Percentiles rank a stretch among this genome's conserved stretches.
Evolutionary conservation across 2,113 vertebrate genomes (phyloP).

Genomic region (Greenwoodochromis staneri): DNA sequence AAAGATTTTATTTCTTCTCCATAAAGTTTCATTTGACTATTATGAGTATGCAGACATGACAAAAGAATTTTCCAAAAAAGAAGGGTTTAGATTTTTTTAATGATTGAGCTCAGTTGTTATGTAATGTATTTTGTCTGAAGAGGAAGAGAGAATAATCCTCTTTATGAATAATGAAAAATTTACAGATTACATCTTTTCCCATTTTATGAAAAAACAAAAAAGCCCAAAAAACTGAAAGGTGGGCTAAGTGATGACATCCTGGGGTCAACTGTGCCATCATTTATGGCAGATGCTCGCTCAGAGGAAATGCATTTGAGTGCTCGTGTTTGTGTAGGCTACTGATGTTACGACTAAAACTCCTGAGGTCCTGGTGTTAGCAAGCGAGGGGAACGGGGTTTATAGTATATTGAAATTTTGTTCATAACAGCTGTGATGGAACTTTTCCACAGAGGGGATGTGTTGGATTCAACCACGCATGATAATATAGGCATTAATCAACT

Average conservation of each 20-base stretch:
- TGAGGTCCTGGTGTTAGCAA: background rate
- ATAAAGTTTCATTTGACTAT: background rate
- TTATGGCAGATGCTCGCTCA: background rate
- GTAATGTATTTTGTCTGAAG: background rate
- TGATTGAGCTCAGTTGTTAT: background rate
- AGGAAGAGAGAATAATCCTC: constrained; percentile 7
- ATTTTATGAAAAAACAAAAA: background rate
- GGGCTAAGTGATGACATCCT: background rate
- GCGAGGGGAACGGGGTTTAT: background rate
- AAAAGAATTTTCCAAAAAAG: background rate
- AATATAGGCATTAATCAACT: background rate
- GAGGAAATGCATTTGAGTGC: background rate
- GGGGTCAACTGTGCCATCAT: background rate
- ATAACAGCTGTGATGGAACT: background rate
- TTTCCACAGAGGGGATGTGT: background rate
- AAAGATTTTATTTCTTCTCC: background rate
- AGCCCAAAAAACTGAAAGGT: background rate
- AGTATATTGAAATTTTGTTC: background rate
- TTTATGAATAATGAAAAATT: background rate
- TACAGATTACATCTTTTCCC: background rate
- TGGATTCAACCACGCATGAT: background rate
- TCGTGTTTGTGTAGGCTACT: background rate
- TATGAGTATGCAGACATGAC: background rate
- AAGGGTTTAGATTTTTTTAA: fast-evolving
- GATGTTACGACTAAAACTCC: background rate